Base-by-base conservation (phyloP, 1,140 invertebrate genomes). In the Chlorops oryzae region DNA sequence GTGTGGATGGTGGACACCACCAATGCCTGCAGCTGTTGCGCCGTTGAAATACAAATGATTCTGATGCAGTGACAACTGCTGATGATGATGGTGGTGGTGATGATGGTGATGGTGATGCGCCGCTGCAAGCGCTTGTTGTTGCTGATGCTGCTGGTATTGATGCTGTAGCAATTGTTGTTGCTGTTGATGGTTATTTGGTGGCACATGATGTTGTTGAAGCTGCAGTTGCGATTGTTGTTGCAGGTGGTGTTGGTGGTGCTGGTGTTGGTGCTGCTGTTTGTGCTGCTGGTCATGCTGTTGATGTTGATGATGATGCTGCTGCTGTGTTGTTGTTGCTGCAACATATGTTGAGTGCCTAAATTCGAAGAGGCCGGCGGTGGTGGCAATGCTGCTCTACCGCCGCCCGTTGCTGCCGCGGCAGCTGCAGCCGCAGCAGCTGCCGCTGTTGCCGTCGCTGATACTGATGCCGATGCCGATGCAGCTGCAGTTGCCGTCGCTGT, bases 21-120 rank as follows among this genome's bases (percentile, higher is more conserved):
- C 60, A 37, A 17, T 13, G 12, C 28, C 50, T 9, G 28, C 62
- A 45, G 67, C 44, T 32, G 55, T 59, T 12, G 54, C 45, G 17
- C 66, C 66, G 51, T 63, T 70, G 50, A 70, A 69, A 53, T 64
- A 69, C 51, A 69, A 53, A 59, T 68, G 65, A 57, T 70, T 69
- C 60, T 69, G 65, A 47, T 70, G 66, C 63, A 69, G 59, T 45
- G 65, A 63, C 58, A 69, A 49, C 51, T 69, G 65, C 45, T 69
- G 65, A 49, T 69, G 65, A 51, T 67, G 64, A 27, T 68, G 65
- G 39, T 66, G 65, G 38, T 68, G 65, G 38, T 68, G 65, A 34
- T 68, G 65, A 28, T 68, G 64, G 51, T 67, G 65, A 46, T 65
- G 64, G 48, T 59, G 42, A 20, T 40, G 38, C 38, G 12, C 7